Conservation (phyloP, 2,888 invertebrate genomes). For the Yponomeuta evonymella region DNA sequence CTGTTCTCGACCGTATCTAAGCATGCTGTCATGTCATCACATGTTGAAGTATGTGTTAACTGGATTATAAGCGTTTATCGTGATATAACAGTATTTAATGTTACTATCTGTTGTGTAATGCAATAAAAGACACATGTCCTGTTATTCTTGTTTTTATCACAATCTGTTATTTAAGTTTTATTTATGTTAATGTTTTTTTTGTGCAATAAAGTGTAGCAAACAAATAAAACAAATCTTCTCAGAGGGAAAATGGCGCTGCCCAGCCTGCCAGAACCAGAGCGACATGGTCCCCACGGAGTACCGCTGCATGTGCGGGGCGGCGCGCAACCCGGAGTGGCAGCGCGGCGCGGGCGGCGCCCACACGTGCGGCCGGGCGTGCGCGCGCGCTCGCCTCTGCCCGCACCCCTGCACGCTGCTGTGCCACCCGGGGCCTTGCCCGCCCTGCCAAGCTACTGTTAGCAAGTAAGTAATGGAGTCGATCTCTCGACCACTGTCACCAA, state of each 20-base stretch:
- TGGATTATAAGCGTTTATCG: too few relatives aligned
- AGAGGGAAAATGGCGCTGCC: constrained; percentile 95
- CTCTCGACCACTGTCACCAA: too few relatives aligned
- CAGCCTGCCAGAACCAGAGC: constrained; percentile 93
- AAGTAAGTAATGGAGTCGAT: constrained; percentile 46
- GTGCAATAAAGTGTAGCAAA: too few relatives aligned
- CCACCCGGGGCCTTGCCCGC: constrained; percentile 97
- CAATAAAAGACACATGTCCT: too few relatives aligned
- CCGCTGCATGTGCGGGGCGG: constrained; percentile 92
- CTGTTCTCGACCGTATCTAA: too few relatives aligned
- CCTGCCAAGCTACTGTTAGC: constrained; percentile 85
- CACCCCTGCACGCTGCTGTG: constrained; percentile 88
- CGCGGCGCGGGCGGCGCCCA: constrained; percentile 85
- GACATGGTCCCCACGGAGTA: constrained; percentile 86
- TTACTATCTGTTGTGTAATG: too few relatives aligned
- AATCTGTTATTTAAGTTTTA: too few relatives aligned
- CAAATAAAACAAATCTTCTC: constrained; percentile 12
- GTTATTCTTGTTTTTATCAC: too few relatives aligned
- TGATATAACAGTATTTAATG: too few relatives aligned
- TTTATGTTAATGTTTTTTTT: too few relatives aligned
- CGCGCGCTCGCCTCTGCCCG: constrained; percentile 72
- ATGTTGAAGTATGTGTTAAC: too few relatives aligned
- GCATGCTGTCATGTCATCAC: too few relatives aligned
- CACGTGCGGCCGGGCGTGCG: constrained; percentile 92
- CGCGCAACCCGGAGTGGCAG: constrained; percentile 83